These are phyloP conservation scores for Drosophila affinis DNA, from an alignment of 2,888 invertebrate genomes.

Conservation along the genomic window DNA sequence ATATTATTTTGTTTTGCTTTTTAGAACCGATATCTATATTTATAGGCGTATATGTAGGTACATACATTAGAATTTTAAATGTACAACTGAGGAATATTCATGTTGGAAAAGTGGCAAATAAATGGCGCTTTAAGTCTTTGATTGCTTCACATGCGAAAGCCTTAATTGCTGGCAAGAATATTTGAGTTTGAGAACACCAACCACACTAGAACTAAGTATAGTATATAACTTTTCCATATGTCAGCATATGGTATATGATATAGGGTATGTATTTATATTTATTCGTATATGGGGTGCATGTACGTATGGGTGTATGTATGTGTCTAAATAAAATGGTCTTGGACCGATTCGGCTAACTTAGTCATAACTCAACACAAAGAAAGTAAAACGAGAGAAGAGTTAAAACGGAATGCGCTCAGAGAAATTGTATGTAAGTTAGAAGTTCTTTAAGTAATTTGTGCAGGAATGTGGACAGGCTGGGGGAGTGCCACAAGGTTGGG, in stretches of 20 bases:
- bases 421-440: slow-evolving; percentile 18
- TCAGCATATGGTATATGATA: not conserved
- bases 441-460: slow-evolving; percentile 70
- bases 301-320: slow-evolving; percentile 12
- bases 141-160: slow-evolving; percentile 55
- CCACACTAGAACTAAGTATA: slow-evolving; percentile 42
- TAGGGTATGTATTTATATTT: not conserved
- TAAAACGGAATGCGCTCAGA: slow-evolving; percentile 66
- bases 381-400: slow-evolving; percentile 18
- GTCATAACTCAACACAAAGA: slow-evolving; percentile 48
- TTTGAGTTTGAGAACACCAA: slow-evolving; percentile 63
- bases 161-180: slow-evolving; percentile 66
- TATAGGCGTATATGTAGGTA: slow-evolving; percentile 25
- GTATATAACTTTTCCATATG: slow-evolving; percentile 26
- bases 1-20: slow-evolving; percentile 8
- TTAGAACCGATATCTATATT: slow-evolving; percentile 36
- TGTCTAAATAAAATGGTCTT: slow-evolving; percentile 61
- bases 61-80: slow-evolving; percentile 32
- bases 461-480: slow-evolving; percentile 68
- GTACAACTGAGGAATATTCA: slow-evolving; percentile 57
- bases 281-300: not conserved
- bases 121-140: slow-evolving; percentile 75
- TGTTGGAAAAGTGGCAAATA: slow-evolving; percentile 57
- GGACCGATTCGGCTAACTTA: slow-evolving; percentile 57
- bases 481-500: slow-evolving; percentile 27